Conservation (phyloP, 2,888 invertebrate species). For the Drosophila incognita region DNA sequence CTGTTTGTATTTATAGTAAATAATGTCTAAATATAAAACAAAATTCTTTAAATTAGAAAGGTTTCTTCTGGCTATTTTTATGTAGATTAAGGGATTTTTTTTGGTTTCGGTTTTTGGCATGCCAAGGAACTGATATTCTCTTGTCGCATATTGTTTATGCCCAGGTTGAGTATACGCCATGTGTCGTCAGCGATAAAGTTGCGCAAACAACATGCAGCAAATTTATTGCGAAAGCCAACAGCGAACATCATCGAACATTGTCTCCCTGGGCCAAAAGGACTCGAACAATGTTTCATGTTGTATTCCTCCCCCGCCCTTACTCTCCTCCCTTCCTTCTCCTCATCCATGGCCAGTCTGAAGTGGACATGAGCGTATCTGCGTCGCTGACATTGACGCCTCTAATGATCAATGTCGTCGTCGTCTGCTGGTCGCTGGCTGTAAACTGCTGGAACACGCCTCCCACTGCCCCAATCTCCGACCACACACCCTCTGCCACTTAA, state of each 20-base stretch:
- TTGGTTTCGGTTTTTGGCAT: neutral
- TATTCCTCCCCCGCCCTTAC: neutral
- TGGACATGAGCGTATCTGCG: slow-evolving; percentile 40
- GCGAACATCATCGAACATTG: slow-evolving; percentile 20
- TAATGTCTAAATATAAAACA: neutral
- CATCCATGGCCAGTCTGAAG: slow-evolving; percentile 18
- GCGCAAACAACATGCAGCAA: slow-evolving; percentile 61
- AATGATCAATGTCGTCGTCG: slow-evolving; percentile 53
- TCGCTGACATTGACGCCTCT: slow-evolving; percentile 68
- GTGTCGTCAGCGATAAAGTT: slow-evolving; percentile 41
- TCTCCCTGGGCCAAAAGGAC: slow-evolving; percentile 36
- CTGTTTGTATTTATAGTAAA: neutral
- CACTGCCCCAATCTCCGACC: slow-evolving; percentile 1
- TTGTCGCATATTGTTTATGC: neutral
- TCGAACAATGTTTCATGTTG: slow-evolving; percentile 44
- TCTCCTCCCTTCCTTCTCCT: neutral
- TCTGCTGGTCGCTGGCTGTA: slow-evolving; percentile 36
- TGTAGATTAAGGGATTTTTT: neutral
- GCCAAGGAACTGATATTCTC: neutral
- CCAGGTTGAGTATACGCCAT: slow-evolving; percentile 64
- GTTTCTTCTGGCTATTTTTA: neutral
- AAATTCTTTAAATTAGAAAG: neutral
- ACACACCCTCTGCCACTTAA: slow-evolving; percentile 9
- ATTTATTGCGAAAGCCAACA: slow-evolving; percentile 57
- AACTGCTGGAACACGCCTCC: slow-evolving; percentile 20